Evolutionary conservation across 2,888 invertebrate species (phyloP).

Genomic region (Pollenia angustigena): DNA sequence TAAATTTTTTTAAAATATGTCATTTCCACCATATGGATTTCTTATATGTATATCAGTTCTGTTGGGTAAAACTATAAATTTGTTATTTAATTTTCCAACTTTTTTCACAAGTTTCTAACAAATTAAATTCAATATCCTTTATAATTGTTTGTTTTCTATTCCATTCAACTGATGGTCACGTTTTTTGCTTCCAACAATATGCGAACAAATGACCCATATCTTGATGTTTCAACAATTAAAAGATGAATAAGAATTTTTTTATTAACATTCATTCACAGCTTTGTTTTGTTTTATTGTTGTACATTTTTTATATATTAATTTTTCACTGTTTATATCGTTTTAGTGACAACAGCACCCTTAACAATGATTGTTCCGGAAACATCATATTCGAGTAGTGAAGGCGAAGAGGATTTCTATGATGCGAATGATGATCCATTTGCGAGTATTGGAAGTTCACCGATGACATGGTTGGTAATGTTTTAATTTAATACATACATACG

Average conservation of each 20-base stretch:
- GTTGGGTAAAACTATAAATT: no score
- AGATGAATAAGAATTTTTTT: neutral
- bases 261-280: neutral
- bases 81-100: neutral
- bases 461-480: slow-evolving; percentile 82
- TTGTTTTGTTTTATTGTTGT: neutral
- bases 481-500: neutral
- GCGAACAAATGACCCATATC: neutral
- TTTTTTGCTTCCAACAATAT: neutral
- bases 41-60: no score
- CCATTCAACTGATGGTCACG: neutral
- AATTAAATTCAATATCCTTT: neutral
- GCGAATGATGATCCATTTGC: slow-evolving; percentile 90
- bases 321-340: slow-evolving; percentile 30
- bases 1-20: no score
- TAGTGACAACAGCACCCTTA: slow-evolving; percentile 81
- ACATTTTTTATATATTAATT: neutral
- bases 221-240: neutral
- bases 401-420: slow-evolving; percentile 97
- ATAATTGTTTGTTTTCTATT: slow-evolving; percentile 1
- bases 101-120: neutral
- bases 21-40: neutral
- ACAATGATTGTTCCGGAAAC: slow-evolving; percentile 89
- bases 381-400: slow-evolving; percentile 99
- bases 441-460: slow-evolving; percentile 84